Evolutionary conservation across 2,113 vertebrate species (phyloP).

Genomic region (Butorides virescens): DNA sequence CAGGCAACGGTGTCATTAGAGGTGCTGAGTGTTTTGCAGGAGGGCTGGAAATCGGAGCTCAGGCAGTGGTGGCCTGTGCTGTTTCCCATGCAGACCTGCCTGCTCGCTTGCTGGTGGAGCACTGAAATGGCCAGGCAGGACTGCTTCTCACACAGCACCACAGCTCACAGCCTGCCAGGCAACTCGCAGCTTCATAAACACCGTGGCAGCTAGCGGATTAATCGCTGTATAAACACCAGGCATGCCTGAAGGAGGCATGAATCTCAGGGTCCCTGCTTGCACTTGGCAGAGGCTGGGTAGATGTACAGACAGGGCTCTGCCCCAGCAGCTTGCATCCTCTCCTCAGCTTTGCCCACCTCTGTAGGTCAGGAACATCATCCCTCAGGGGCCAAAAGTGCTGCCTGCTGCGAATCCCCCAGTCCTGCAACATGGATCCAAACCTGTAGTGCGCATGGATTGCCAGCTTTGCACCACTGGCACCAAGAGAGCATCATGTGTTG

Average conservation of each 20-base stretch:
- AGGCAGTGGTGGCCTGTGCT: background rate
- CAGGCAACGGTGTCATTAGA: background rate
- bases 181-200: background rate
- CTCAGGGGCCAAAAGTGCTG: background rate
- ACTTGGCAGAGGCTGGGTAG: accelerated
- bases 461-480: background rate
- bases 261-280: background rate
- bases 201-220: background rate
- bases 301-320: background rate
- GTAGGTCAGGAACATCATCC: background rate
- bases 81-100: background rate
- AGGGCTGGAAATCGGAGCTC: background rate
- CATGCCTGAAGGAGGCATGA: background rate
- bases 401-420: background rate
- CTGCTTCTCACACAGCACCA: accelerated
- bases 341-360: background rate
- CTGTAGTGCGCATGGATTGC: background rate
- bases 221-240: background rate
- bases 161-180: background rate
- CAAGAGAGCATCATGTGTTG: background rate
- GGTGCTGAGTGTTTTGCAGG: background rate
- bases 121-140: too few relatives aligned
- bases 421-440: background rate
- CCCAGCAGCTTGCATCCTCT: background rate
- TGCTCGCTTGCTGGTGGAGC: background rate